phyloP scores from a whole-genome alignment of 2,797 vertebrate species.

The Selene dorsalis region DNA sequence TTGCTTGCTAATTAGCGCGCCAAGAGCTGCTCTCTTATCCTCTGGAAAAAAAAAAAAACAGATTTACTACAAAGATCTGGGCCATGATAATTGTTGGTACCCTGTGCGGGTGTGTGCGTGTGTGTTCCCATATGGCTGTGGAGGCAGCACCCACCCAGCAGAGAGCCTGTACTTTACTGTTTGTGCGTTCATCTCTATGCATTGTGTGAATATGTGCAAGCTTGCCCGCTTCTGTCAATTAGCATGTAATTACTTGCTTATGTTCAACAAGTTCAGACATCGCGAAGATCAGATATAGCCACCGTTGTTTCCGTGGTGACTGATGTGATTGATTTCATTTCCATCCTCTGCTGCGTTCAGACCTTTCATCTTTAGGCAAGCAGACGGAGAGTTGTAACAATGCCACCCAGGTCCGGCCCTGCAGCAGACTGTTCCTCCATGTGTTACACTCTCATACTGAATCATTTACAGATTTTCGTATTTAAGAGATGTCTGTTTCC shows the following conservation, averaged over 20 bases:
- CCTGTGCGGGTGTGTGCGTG: constrained; percentile 17
- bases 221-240: constrained; percentile 58
- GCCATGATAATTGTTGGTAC: constrained; percentile 61
- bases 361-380: constrained; percentile 64
- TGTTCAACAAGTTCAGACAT: constrained; percentile 72
- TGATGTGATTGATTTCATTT: constrained; percentile 69
- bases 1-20: constrained; percentile 78
- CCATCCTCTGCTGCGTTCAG: constrained; percentile 57
- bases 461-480: constrained; percentile 73
- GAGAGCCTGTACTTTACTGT: constrained; percentile 19
- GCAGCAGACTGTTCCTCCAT: constrained; percentile 75
- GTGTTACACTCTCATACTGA: constrained; percentile 71
- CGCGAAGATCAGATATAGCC: constrained; percentile 59
- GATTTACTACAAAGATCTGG: constrained; percentile 74
- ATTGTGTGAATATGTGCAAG: constrained; percentile 26
- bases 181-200: constrained; percentile 24
- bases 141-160: constrained; percentile 36
- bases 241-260: constrained; percentile 76
- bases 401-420: constrained; percentile 70
- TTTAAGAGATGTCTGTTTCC: constrained; percentile 70
- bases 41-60: constrained; percentile 42
- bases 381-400: constrained; percentile 77
- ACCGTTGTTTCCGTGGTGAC: constrained; percentile 38
- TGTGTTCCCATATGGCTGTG: constrained; percentile 52
- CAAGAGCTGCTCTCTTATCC: constrained; percentile 66